phyloP scores from a whole-genome alignment of 2,888 invertebrate species.

The Rhaphigaster nebulosa region DNA sequence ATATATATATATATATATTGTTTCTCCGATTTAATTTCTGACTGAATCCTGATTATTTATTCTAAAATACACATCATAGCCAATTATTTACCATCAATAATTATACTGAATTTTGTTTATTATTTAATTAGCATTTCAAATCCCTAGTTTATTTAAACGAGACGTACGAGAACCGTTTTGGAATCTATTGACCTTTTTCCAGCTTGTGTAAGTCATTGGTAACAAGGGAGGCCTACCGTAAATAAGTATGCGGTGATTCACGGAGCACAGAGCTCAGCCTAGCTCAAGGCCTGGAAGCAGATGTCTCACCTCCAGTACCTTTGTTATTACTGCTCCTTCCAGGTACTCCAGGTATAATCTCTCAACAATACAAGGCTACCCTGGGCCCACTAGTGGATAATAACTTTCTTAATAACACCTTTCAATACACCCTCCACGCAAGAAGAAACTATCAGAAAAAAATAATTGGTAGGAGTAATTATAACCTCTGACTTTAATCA shows the following conservation, averaged over 20 bases:
- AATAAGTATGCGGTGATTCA: constrained; percentile 26
- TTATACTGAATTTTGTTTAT: too few relatives aligned
- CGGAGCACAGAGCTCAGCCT: not conserved
- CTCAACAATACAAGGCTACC: not conserved
- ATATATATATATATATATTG: too few relatives aligned
- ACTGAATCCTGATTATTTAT: too few relatives aligned
- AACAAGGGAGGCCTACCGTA: not conserved
- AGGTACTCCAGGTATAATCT: not conserved
- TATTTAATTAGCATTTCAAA: not conserved
- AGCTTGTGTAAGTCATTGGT: not conserved
- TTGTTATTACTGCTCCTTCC: not conserved
- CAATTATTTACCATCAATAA: too few relatives aligned
- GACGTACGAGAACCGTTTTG: not conserved
- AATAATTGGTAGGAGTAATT: not conserved
- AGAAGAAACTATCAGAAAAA: not conserved
- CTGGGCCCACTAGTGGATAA: not conserved
- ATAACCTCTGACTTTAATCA: not conserved
- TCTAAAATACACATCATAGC: too few relatives aligned
- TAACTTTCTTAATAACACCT: not conserved
- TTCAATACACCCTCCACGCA: not conserved
- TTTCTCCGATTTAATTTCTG: too few relatives aligned
- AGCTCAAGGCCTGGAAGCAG: constrained; percentile 29
- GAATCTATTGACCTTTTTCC: not conserved
- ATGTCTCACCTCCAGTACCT: not conserved
- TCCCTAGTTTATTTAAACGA: not conserved